Percentiles rank a stretch among this genome's conserved stretches.
These are phyloP conservation scores for Poecilia gillii DNA, from an alignment of 2,797 vertebrate genomes.

Conservation along the genomic window DNA sequence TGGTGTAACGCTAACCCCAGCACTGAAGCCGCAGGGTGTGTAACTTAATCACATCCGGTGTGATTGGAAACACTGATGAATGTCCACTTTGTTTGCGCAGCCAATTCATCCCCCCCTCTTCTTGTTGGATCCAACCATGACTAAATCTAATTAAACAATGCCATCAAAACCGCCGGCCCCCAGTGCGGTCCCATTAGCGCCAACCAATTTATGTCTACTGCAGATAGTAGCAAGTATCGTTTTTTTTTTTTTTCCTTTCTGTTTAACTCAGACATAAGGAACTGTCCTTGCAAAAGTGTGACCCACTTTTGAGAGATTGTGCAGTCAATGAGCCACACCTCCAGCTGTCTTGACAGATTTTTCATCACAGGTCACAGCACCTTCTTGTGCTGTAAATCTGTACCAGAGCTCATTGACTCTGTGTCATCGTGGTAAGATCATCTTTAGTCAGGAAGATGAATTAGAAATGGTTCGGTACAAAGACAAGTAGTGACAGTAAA, in stretches of 20 bases:
- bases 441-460: constrained; percentile 51
- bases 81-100: constrained; percentile 76
- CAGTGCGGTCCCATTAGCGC: constrained; percentile 29
- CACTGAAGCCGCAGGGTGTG: constrained; percentile 55
- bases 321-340: constrained; percentile 69
- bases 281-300: constrained; percentile 61
- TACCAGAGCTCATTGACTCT: constrained; percentile 46
- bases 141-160: constrained; percentile 75
- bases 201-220: constrained; percentile 22
- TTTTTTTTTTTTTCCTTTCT: constrained; percentile 56
- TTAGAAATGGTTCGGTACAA: constrained; percentile 58
- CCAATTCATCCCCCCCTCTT: constrained; percentile 56
- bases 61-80: constrained; percentile 78
- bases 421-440: constrained; percentile 48
- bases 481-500: constrained; percentile 38
- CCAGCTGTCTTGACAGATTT: constrained; percentile 56
- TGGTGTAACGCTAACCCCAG: constrained; percentile 56
- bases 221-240: constrained; percentile 43
- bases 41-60: constrained; percentile 76
- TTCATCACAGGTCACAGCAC: constrained; percentile 61
- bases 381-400: constrained; percentile 40
- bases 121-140: constrained; percentile 61
- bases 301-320: constrained; percentile 74
- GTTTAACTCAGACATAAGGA: constrained; percentile 55
- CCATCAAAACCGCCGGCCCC: constrained; percentile 50